Conservation (phyloP, 2,888 invertebrate species). For the Drosophila anceps region DNA sequence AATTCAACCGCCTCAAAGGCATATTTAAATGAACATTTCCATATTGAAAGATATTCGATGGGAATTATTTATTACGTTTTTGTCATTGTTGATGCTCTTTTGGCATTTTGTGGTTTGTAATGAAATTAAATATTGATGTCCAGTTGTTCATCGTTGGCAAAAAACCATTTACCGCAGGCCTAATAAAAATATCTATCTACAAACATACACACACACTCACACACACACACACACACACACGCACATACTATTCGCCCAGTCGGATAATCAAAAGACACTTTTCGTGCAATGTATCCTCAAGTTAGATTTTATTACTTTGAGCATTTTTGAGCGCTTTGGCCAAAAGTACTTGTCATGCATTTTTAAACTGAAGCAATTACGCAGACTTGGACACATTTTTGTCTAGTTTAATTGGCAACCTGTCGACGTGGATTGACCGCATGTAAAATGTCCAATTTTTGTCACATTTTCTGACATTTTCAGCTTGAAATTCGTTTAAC, state of each 20-base stretch:
- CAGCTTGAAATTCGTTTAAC: conserved; percentile 42
- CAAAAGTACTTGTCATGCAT: conserved; percentile 67
- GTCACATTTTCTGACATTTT: conserved; percentile 29
- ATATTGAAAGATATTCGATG: conserved; percentile 44
- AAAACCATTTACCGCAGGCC: conserved; percentile 55
- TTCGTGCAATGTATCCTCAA: conserved; percentile 30
- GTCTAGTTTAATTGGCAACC: conserved; percentile 63
- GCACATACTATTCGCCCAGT: too few relatives aligned
- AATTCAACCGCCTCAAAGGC: conserved; percentile 12
- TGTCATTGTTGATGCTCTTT: conserved; percentile 67
- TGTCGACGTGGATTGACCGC: conserved; percentile 9
- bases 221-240: too few relatives aligned
- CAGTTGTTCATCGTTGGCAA: conserved; percentile 13
- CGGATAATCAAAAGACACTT: conserved; percentile 40
- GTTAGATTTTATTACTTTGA: conserved; percentile 68
- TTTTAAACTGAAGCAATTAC: conserved; percentile 74
- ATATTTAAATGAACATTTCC: conserved; percentile 11
- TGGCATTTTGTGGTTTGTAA: conserved; percentile 67
- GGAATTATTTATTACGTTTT: conserved; percentile 67
- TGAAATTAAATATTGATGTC: conserved; percentile 77
- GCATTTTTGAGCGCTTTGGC: conserved; percentile 60
- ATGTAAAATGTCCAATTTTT: conserved; percentile 36
- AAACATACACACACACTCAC: not conserved
- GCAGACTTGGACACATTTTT: conserved; percentile 43
- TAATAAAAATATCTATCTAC: conserved; percentile 58